Evolutionary conservation across 2,888 invertebrate genomes (phyloP), one percentile per base, ranked within the genome.

Genomic region (Athripsodes cinereus): DNA sequence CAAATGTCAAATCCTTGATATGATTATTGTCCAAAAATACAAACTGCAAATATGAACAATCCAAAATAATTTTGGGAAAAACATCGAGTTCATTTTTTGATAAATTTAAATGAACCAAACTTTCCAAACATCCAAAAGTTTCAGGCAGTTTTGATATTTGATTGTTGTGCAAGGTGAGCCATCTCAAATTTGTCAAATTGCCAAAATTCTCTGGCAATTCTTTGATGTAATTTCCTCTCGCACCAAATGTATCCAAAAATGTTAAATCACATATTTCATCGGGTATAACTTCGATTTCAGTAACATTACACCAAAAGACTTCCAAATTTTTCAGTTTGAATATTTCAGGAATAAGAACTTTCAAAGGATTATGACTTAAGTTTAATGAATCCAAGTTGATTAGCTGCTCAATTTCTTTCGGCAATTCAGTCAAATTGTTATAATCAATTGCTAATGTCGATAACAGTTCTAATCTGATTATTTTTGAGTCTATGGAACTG

Each of bases 401-500:
- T 65, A 87, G 70, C 62, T 78, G 73, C 47, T 80, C 81, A 64
- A 87, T 75, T 63, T 81, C 81, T n/a, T 74, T 65, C 1, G 87
- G 87, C 67, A 86, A 78, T 19, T 74, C 73, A 60, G 72, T 75
- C 59, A 87, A 73, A 61, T 81, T 80, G 68, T 87, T 87, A 68
- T 84, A 86, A 67, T 86, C 86, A 66, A 87, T 68, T 3, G 85
- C 82, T 58, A 87, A 72, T 19, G 82, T 80, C 53, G 82, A 81
- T 22, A 87, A 69, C 62, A 82, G 82, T 53, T 75, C 67, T 50
- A 86, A 70, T 57, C 76, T 73, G 22, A 73, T 74, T 59, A 87
- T 71, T 66, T 77, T 74, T 47, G 74, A 71, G 35, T 77, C 70
- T 58, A 83, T 71, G 66, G 69, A 69, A 62, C 71, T 71, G 66